These are phyloP conservation scores for Tokudaia tokunoshimensis DNA, from an alignment of 2,797 vertebrate genomes.

Conservation along the genomic window DNA sequence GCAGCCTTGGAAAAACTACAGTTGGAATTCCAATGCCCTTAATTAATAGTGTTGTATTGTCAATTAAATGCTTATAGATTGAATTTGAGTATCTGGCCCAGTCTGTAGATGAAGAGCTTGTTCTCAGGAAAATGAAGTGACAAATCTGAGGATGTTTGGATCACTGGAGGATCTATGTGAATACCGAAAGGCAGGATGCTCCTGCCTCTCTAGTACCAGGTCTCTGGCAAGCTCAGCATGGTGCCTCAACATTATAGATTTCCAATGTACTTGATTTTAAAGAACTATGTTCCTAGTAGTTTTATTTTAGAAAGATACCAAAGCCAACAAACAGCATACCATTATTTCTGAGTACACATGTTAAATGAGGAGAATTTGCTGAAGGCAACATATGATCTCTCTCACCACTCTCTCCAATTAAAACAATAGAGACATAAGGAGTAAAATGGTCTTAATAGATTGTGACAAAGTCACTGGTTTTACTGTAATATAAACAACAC, in stretches of 20 bases:
- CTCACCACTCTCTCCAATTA: neutral
- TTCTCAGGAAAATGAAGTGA: neutral
- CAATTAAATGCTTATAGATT: conserved; percentile 2
- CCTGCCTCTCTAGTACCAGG: neutral
- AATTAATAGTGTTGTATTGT: neutral
- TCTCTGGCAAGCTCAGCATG: neutral
- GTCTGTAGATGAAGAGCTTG: conserved; percentile 12
- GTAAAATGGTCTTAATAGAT: neutral
- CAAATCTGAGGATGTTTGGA: neutral
- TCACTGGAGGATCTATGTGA: neutral
- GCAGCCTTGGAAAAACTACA: neutral
- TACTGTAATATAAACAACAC: conserved; percentile 53
- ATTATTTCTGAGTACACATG: conserved; percentile 48
- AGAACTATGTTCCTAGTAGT: conserved; percentile 5
- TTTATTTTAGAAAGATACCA: conserved; percentile 62
- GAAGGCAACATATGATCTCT: conserved; percentile 68
- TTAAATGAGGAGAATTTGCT: conserved; percentile 72
- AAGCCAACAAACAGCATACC: conserved; percentile 55
- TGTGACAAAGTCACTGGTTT: conserved; percentile 22
- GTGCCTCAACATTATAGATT: conserved; percentile 36
- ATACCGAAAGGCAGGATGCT: neutral
- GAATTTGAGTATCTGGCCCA: neutral
- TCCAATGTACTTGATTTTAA: conserved; percentile 57
- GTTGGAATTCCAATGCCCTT: neutral
- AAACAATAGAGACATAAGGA: neutral